Conservation (phyloP, 2,888 invertebrate genomes). For the Orthonychiurus folsomi region DNA sequence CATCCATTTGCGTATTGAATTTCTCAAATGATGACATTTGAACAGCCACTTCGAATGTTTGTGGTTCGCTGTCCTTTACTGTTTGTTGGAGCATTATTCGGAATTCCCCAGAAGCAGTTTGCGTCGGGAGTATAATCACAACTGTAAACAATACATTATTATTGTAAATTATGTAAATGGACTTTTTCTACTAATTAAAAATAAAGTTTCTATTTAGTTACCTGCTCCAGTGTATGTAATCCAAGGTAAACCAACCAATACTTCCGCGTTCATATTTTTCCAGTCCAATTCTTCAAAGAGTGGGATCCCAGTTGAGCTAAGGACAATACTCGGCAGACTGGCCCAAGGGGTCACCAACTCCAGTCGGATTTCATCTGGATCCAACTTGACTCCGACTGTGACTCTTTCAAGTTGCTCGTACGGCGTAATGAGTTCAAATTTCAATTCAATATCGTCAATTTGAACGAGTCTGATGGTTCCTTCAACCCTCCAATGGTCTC, state of each 20-base stretch:
- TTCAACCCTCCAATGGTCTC: slow-evolving; percentile 32
- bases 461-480: slow-evolving; percentile 19
- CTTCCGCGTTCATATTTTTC: slow-evolving; percentile 26
- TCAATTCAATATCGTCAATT: slow-evolving; percentile 26
- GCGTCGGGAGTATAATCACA: slow-evolving; percentile 20
- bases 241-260: slow-evolving; percentile 32
- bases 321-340: slow-evolving; percentile 32
- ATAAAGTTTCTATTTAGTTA: slow-evolving; percentile 17
- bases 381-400: slow-evolving; percentile 31
- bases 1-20: slow-evolving; percentile 25
- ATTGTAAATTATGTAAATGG: background rate
- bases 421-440: slow-evolving; percentile 33
- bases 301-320: slow-evolving; percentile 25
- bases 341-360: slow-evolving; percentile 34
- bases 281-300: slow-evolving; percentile 20
- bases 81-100: slow-evolving; percentile 18
- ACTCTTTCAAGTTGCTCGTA: slow-evolving; percentile 31
- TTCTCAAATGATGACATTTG: slow-evolving; percentile 27
- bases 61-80: background rate
- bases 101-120: slow-evolving; percentile 21
- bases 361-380: slow-evolving; percentile 25
- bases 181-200: background rate
- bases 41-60: slow-evolving; percentile 18
- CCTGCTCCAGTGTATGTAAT: slow-evolving; percentile 28
- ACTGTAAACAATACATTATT: slow-evolving; percentile 17